These are phyloP conservation scores for Synchiropus splendidus DNA, from an alignment of 2,113 vertebrate species.

Conservation along the genomic window DNA sequence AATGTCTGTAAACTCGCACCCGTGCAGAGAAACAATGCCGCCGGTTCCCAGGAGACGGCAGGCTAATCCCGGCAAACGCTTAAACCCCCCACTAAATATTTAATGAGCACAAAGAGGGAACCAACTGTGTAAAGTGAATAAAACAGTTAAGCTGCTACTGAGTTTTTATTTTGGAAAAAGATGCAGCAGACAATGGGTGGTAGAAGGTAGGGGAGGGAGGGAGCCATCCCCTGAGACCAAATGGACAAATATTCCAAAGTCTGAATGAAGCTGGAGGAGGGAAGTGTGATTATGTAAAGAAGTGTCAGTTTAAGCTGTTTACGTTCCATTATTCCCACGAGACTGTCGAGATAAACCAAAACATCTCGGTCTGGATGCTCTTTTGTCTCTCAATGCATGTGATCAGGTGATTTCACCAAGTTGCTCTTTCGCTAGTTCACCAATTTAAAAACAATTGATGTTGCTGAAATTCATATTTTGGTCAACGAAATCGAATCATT, in stretches of 20 bases:
- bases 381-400: too few species aligned
- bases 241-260: background rate
- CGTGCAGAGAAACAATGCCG: constrained; percentile 15
- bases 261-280: background rate
- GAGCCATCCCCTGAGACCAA: background rate
- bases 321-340: background rate
- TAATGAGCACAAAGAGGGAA: constrained; percentile 44
- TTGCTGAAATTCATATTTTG: too few species aligned
- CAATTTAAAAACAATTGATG: too few species aligned
- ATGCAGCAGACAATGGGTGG: background rate
- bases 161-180: background rate
- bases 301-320: background rate
- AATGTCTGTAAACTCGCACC: constrained; percentile 12
- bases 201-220: background rate
- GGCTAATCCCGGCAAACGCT: constrained; percentile 32
- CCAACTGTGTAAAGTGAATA: constrained; percentile 3
- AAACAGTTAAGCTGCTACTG: constrained; percentile 10
- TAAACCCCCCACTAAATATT: constrained; percentile 47
- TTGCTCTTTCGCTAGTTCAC: too few species aligned
- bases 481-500: too few species aligned
- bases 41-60: constrained; percentile 15
- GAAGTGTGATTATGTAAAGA: background rate
- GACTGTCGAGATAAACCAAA: background rate
- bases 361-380: too few species aligned
- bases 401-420: too few species aligned